These are phyloP conservation scores for Spea multiplicata DNA, from an alignment of 2,113 vertebrate genomes.

Conservation along the genomic window DNA sequence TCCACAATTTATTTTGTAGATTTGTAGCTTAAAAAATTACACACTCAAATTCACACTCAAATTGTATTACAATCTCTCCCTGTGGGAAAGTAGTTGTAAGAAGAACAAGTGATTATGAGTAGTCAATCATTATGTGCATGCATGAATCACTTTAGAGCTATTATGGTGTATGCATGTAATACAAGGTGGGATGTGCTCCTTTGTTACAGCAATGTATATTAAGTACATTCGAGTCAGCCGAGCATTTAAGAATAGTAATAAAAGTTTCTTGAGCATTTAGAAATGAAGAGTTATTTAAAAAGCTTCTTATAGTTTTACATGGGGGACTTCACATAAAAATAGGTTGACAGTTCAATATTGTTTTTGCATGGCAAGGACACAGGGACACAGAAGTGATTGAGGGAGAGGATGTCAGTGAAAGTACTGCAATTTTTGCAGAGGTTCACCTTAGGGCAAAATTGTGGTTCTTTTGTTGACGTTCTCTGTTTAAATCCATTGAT, in stretches of 20 bases:
- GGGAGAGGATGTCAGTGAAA: too few relatives aligned
- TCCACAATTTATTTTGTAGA: constrained; percentile 20
- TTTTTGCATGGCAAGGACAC: neutral
- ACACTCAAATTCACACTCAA: neutral
- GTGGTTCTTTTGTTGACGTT: too few relatives aligned
- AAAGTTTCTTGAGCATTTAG: too few relatives aligned
- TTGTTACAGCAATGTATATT: neutral
- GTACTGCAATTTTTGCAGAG: too few relatives aligned
- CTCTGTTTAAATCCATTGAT: too few relatives aligned
- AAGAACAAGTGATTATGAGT: constrained; percentile 4
- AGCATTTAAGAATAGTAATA: neutral
- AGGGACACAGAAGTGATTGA: neutral
- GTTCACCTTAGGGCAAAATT: too few relatives aligned
- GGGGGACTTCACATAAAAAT: too few relatives aligned
- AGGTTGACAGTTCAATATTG: too few relatives aligned
- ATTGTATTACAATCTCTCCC: neutral
- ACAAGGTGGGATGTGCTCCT: neutral
- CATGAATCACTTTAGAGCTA: constrained; percentile 4
- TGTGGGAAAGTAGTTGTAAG: neutral
- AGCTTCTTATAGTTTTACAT: neutral
- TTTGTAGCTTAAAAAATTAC: constrained; percentile 7
- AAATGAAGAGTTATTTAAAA: constrained; percentile 6
- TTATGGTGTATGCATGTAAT: neutral
- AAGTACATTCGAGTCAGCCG: neutral
- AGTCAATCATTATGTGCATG: neutral